Evolutionary conservation across 2,113 vertebrate species (phyloP).

Genomic region (Elgaria multicarinata): DNA sequence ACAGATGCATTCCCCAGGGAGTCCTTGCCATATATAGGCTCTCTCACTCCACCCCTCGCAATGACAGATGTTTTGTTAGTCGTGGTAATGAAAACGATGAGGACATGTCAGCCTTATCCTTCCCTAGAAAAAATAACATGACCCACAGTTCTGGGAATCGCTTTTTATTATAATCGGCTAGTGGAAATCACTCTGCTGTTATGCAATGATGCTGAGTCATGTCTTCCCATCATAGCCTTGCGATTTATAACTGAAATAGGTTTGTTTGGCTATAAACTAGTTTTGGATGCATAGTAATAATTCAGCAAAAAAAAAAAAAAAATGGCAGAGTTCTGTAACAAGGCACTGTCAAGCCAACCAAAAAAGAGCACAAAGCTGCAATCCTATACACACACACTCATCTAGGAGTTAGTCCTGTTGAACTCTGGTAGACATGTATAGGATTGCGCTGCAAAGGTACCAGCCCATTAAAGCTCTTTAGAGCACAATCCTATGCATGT

Average conservation of each 20-base stretch:
- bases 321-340: constrained; percentile 2
- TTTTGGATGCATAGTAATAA: background rate
- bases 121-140: background rate
- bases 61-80: background rate
- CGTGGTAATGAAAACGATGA: background rate
- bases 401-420: background rate
- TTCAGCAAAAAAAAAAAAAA: background rate
- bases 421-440: background rate
- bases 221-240: constrained; percentile 31
- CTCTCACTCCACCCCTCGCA: background rate
- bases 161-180: constrained; percentile 2
- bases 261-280: constrained; percentile 26
- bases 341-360: constrained; percentile 6
- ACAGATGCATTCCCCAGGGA: background rate
- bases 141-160: background rate
- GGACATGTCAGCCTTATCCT: background rate
- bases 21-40: background rate
- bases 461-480: background rate
- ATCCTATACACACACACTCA: background rate
- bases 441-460: background rate
- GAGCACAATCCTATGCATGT: too few relatives aligned
- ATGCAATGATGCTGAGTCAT: background rate
- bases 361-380: background rate
- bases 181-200: background rate
- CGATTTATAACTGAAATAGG: constrained; percentile 43